These are phyloP conservation scores for Plecotus auritus DNA, from an alignment of 2,113 vertebrate species.

Conservation along the genomic window DNA sequence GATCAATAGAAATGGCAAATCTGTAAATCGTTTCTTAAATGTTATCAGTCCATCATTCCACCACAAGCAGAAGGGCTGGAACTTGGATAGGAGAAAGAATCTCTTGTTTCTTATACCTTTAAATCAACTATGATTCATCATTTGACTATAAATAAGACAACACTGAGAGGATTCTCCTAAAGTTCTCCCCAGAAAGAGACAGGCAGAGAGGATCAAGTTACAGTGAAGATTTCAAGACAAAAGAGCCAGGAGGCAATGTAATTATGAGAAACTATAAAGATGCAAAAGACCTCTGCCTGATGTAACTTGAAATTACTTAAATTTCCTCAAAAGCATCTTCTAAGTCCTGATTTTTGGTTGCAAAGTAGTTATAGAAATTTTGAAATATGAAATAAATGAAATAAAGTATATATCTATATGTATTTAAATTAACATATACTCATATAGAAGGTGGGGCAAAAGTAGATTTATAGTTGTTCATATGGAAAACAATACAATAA, in stretches of 20 bases:
- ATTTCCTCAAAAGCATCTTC: background rate
- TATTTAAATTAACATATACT: background rate
- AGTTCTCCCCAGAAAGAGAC: background rate
- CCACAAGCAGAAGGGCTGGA: background rate
- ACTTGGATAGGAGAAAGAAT: background rate
- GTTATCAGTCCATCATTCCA: constrained; percentile 5
- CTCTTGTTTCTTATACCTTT: background rate
- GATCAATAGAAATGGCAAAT: background rate
- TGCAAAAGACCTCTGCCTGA: background rate
- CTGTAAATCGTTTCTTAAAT: constrained; percentile 19
- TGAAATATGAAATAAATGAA: background rate
- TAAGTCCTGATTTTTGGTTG: background rate
- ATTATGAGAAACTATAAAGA: background rate
- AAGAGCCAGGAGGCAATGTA: background rate
- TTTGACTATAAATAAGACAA: background rate
- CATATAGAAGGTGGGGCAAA: background rate
- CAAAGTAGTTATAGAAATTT: background rate
- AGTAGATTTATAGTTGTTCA: background rate
- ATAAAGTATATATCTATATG: background rate
- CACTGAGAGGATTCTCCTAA: background rate
- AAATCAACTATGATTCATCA: background rate
- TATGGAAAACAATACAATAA: background rate
- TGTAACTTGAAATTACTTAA: background rate
- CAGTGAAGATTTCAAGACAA: background rate
- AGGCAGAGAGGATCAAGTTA: background rate